These are phyloP conservation scores for Oreochromis niloticus DNA, from an alignment of 2,113 vertebrate species.

Conservation along the genomic window DNA sequence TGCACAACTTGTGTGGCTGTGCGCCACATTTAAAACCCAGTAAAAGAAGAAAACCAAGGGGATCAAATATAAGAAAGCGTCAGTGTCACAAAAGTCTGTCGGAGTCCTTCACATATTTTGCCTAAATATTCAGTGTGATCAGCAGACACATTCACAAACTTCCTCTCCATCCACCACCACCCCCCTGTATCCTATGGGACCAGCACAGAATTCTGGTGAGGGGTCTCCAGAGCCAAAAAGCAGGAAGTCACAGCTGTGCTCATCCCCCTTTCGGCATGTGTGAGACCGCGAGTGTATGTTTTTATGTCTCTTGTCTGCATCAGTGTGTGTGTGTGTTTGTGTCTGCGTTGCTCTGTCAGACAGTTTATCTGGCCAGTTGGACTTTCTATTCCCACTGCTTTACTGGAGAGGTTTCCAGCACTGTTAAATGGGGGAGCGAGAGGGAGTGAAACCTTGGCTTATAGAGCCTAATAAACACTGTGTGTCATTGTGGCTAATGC, in stretches of 20 bases:
- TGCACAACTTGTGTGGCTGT: background rate
- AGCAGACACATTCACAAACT: background rate
- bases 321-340: slow-evolving; percentile 17
- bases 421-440: background rate
- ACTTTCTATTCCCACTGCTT: slow-evolving; percentile 31
- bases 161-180: background rate
- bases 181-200: slow-evolving; percentile 34
- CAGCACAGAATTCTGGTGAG: slow-evolving; percentile 26
- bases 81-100: background rate
- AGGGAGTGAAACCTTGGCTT: slow-evolving; percentile 3
- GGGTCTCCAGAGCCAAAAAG: slow-evolving; percentile 44
- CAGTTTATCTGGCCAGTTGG: slow-evolving; percentile 28
- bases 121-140: background rate
- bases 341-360: slow-evolving; percentile 14
- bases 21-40: background rate
- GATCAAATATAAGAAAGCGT: background rate
- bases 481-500: slow-evolving; percentile 27
- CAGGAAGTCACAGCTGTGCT: slow-evolving; percentile 68
- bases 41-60: background rate
- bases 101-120: background rate
- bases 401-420: slow-evolving; percentile 38
- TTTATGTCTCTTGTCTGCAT: background rate
- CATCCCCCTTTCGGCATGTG: slow-evolving; percentile 40
- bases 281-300: background rate
- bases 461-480: slow-evolving; percentile 43